Conservation (phyloP, 1,140 invertebrate genomes). For the Eubasilissa regina region DNA sequence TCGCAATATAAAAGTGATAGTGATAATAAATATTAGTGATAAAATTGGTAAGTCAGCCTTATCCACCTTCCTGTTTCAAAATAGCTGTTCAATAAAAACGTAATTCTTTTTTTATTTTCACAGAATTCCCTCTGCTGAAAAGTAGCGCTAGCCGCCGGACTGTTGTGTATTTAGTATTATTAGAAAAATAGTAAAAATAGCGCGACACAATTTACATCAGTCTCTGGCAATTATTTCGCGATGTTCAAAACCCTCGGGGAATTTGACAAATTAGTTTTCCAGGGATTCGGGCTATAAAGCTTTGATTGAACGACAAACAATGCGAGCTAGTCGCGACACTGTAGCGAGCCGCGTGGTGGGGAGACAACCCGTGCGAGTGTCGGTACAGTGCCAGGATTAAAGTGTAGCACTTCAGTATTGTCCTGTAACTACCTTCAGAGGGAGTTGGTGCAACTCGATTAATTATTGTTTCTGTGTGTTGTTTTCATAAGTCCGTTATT, state of each 20-base stretch:
- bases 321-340: conserved; percentile 38
- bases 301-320: conserved; percentile 59
- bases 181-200: no score
- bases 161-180: no score
- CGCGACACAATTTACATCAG: not conserved
- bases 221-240: conserved; percentile 16
- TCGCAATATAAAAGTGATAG: no score
- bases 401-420: conserved; percentile 21
- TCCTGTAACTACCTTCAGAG: not conserved
- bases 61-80: no score
- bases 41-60: no score
- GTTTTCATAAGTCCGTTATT: not conserved
- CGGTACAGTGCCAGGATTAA: conserved; percentile 24
- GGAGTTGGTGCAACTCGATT: conserved; percentile 15
- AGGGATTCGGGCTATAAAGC: conserved; percentile 23
- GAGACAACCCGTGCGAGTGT: not conserved
- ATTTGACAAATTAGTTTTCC: conserved; percentile 57
- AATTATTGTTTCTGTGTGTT: not conserved
- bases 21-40: no score
- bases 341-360: not conserved
- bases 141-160: no score
- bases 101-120: no score
- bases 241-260: conserved; percentile 38
- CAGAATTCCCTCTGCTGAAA: no score
- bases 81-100: no score